These are phyloP conservation scores for Chymomyza costata DNA, from an alignment of 1,140 invertebrate genomes.

Conservation along the genomic window DNA sequence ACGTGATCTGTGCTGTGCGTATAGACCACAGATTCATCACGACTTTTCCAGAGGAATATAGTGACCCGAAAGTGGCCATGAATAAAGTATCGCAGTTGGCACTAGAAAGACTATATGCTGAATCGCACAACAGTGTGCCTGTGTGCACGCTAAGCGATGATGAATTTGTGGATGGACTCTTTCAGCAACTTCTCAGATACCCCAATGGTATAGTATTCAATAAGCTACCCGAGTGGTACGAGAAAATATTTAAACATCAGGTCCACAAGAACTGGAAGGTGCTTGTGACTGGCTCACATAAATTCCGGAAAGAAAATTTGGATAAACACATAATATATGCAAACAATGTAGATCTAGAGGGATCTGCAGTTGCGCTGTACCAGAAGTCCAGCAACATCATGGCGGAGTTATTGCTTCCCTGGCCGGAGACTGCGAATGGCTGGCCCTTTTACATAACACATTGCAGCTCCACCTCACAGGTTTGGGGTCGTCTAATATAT, in stretches of 20 bases:
- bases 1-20: slow-evolving; percentile 50
- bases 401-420: slow-evolving; percentile 23
- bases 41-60: slow-evolving; percentile 58
- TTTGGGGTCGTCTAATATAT: slow-evolving; percentile 66
- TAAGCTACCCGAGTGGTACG: slow-evolving; percentile 61
- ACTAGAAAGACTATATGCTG: slow-evolving; percentile 48
- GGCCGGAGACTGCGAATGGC: slow-evolving; percentile 37
- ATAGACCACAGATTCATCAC: slow-evolving; percentile 47
- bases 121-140: slow-evolving; percentile 33
- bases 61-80: slow-evolving; percentile 32
- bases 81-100: slow-evolving; percentile 44
- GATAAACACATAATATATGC: no score
- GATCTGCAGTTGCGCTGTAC: slow-evolving; percentile 40
- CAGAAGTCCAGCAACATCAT: neutral
- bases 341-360: no score
- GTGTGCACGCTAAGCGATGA: slow-evolving; percentile 33
- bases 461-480: slow-evolving; percentile 55
- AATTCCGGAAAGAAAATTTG: slow-evolving; percentile 32
- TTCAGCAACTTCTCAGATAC: slow-evolving; percentile 45
- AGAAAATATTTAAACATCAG: slow-evolving; percentile 45
- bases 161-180: slow-evolving; percentile 55
- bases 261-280: slow-evolving; percentile 59
- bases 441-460: slow-evolving; percentile 70
- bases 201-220: slow-evolving; percentile 64
- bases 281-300: slow-evolving; percentile 40